Conservation (phyloP, 2,888 invertebrate species). For the Empis stercorea region DNA sequence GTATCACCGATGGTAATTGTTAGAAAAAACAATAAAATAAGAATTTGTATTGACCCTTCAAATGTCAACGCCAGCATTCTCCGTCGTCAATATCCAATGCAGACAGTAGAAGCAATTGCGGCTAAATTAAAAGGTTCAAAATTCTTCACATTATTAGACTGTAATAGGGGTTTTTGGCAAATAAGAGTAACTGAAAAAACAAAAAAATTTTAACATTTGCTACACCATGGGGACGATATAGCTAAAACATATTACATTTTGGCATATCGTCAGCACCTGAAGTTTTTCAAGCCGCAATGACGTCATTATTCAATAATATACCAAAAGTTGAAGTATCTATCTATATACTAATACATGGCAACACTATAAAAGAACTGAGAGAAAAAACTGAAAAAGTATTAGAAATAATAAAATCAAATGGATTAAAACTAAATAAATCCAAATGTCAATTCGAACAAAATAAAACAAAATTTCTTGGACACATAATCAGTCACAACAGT, state of each 20-base stretch:
- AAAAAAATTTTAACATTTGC: neutral
- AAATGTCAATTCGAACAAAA: conserved; percentile 12
- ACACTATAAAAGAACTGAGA: conserved; percentile 11
- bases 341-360: conserved; percentile 14
- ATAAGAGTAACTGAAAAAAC: neutral
- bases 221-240: neutral
- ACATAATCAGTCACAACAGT: conserved; percentile 11
- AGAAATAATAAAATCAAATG: conserved; percentile 7
- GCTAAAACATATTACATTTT: neutral
- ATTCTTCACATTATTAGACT: conserved; percentile 9
- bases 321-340: conserved; percentile 11
- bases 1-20: conserved; percentile 3
- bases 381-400: conserved; percentile 11
- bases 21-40: conserved; percentile 6
- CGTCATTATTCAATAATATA: conserved; percentile 6
- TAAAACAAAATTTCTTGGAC: conserved; percentile 5
- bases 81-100: conserved; percentile 11
- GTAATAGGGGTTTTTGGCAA: neutral
- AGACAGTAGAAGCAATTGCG: conserved; percentile 11
- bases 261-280: neutral
- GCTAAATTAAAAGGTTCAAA: conserved; percentile 11
- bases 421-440: conserved; percentile 14
- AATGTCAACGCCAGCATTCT: conserved; percentile 10
- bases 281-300: neutral
- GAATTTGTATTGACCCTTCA: conserved; percentile 8